Percentiles rank a stretch among this genome's conserved stretches.
phyloP scores from a whole-genome alignment of 2,797 vertebrate genomes.

The Rhadinocentrus ornatus region DNA sequence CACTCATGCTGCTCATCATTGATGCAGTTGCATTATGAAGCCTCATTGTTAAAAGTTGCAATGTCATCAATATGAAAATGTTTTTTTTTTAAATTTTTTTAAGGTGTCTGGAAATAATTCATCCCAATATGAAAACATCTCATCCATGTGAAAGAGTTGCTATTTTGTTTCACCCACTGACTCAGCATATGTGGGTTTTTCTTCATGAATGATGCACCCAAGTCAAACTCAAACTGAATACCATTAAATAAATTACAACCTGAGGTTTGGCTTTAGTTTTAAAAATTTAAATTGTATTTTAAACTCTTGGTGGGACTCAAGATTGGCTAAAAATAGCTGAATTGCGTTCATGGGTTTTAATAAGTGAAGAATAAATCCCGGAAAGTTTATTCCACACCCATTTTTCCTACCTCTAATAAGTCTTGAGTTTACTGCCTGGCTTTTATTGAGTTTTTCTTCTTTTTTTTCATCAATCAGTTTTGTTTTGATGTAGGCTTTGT shows the following conservation, averaged over 20 bases:
- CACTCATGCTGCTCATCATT: conserved; percentile 3
- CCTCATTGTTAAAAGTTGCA: conserved; percentile 16
- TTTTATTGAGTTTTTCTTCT: conserved; percentile 9
- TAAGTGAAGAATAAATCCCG: conserved; percentile 28
- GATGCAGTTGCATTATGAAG: conserved; percentile 14
- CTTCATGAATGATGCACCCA: conserved; percentile 5
- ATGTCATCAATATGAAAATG: conserved; percentile 21
- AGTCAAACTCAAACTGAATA: neutral
- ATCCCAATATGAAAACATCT: conserved; percentile 17
- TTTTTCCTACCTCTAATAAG: conserved; percentile 67
- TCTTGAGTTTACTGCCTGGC: conserved; percentile 50
- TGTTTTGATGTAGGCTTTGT: conserved; percentile 34
- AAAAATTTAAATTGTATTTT: neutral
- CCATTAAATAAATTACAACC: neutral
- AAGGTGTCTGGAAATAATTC: neutral
- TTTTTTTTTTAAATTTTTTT: neutral
- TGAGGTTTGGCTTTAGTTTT: conserved; percentile 11
- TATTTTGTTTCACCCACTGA: neutral
- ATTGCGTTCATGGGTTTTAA: conserved; percentile 12
- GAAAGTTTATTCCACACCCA: conserved; percentile 33
- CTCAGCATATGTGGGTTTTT: neutral
- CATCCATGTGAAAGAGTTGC: conserved; percentile 2
- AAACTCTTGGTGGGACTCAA: conserved; percentile 1
- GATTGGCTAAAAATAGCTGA: conserved; percentile 9
- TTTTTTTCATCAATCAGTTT: neutral